Evolutionary conservation across 1,140 invertebrate species (phyloP).

Genomic region (Prorops nasuta): DNA sequence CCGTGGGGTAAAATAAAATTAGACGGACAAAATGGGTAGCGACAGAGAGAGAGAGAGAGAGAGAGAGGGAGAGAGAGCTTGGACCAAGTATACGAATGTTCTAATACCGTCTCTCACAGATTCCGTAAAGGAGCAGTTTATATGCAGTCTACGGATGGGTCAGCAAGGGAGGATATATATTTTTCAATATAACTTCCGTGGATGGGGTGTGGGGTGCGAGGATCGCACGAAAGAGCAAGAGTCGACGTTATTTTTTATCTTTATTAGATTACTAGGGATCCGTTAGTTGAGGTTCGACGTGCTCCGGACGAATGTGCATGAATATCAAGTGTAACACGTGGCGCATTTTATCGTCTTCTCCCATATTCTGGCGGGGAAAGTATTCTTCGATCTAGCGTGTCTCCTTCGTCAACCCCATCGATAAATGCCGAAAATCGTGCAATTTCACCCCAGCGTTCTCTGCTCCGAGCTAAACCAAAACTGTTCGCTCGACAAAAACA

Average conservation of each 20-base stretch:
- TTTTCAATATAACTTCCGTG: conserved; percentile 48
- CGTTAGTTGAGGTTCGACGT: conserved; percentile 47
- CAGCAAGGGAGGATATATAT: conserved; percentile 45
- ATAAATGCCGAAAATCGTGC: neutral
- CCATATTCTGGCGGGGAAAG: conserved; percentile 9
- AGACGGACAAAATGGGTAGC: neutral
- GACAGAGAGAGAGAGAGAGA: too few relatives aligned
- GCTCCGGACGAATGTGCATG: conserved; percentile 44
- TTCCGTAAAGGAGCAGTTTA: conserved; percentile 49
- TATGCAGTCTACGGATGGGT: conserved; percentile 49
- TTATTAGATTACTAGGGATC: conserved; percentile 52
- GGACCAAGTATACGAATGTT: conserved; percentile 5
- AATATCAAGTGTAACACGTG: conserved; percentile 46
- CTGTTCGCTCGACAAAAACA: too few relatives aligned
- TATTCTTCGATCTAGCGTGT: too few relatives aligned
- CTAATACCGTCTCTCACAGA: conserved; percentile 25
- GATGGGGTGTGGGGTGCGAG: conserved; percentile 10
- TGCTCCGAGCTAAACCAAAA: neutral
- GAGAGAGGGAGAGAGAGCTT: too few relatives aligned
- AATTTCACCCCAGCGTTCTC: neutral
- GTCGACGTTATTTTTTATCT: conserved; percentile 54
- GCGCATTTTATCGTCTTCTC: conserved; percentile 35
- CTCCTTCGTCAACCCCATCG: conserved; percentile 9
- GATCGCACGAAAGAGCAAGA: conserved; percentile 11
- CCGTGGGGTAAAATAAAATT: neutral